Evolutionary conservation across 2,797 vertebrate species (phyloP).

Genomic region (Dallia pectoralis): DNA sequence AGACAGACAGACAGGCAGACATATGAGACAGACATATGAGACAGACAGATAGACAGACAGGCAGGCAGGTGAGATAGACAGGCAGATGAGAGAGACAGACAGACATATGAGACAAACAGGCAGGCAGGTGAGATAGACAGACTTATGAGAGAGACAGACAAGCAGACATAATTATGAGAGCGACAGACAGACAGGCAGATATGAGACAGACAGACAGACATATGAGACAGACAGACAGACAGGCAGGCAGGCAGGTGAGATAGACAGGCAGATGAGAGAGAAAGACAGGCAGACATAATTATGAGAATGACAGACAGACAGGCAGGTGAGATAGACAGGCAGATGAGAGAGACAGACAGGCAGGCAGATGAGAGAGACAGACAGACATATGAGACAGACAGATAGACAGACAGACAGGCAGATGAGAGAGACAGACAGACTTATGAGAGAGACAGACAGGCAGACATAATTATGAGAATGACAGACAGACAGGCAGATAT

Average conservation of each 20-base stretch:
- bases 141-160: conserved; percentile 23
- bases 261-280: too few species aligned
- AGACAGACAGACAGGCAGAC: conserved; percentile 30
- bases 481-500: conserved; percentile 14
- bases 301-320: too few species aligned
- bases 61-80: conserved; percentile 38
- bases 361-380: conserved; percentile 6
- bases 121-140: too few species aligned
- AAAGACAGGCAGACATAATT: conserved; percentile 14
- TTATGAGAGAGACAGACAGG: conserved; percentile 20
- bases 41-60: conserved; percentile 37
- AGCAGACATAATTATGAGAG: background rate
- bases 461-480: conserved; percentile 21
- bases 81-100: conserved; percentile 29
- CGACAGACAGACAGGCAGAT: too few species aligned
- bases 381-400: too few species aligned
- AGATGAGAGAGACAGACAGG: too few species aligned
- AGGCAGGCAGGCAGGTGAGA: background rate
- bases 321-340: too few species aligned
- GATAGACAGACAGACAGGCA: conserved; percentile 21
- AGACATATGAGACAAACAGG: too few species aligned
- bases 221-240: conserved; percentile 19
- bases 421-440: background rate
- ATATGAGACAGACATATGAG: too few species aligned
- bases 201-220: background rate